These are phyloP conservation scores for Trematomus loennbergii DNA, from an alignment of 2,113 vertebrate genomes.

Conservation along the genomic window DNA sequence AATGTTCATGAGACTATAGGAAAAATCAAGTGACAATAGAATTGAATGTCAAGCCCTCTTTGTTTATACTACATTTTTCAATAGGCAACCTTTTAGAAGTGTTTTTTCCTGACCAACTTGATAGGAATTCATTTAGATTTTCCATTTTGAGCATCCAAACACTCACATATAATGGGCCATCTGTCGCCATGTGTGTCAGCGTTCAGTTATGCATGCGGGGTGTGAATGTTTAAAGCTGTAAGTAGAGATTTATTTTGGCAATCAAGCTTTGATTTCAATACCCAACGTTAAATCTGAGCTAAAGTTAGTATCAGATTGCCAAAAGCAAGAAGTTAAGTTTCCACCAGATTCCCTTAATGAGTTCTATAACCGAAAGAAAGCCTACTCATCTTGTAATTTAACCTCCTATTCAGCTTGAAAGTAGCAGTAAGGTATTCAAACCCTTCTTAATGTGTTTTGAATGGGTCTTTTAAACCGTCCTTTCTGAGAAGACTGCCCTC, in stretches of 20 bases:
- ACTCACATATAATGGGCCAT: slow-evolving; percentile 21
- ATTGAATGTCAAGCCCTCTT: slow-evolving; percentile 18
- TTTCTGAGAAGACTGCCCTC: slow-evolving; percentile 26
- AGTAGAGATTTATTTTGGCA: slow-evolving; percentile 37
- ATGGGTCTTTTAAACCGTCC: slow-evolving; percentile 35
- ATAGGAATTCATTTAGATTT: slow-evolving; percentile 4
- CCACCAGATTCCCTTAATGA: background rate
- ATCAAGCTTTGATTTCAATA: slow-evolving; percentile 21
- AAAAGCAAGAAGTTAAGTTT: slow-evolving; percentile 13
- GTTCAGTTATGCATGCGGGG: slow-evolving; percentile 22
- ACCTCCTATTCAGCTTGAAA: background rate
- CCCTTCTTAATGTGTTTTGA: slow-evolving; percentile 22
- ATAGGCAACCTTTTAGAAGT: slow-evolving; percentile 7
- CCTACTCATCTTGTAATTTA: background rate
- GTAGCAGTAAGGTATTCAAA: slow-evolving; percentile 10
- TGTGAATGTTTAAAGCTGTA: slow-evolving; percentile 36
- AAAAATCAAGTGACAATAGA: slow-evolving; percentile 29
- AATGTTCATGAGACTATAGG: background rate
- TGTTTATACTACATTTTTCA: slow-evolving; percentile 2
- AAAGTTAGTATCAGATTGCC: background rate
- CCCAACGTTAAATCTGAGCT: background rate
- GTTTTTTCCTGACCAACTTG: slow-evolving; percentile 1
- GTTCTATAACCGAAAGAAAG: background rate
- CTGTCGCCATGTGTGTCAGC: slow-evolving; percentile 25
- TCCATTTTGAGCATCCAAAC: background rate